Conservation (phyloP, 1,140 invertebrate genomes). For the Copidosoma floridanum region DNA sequence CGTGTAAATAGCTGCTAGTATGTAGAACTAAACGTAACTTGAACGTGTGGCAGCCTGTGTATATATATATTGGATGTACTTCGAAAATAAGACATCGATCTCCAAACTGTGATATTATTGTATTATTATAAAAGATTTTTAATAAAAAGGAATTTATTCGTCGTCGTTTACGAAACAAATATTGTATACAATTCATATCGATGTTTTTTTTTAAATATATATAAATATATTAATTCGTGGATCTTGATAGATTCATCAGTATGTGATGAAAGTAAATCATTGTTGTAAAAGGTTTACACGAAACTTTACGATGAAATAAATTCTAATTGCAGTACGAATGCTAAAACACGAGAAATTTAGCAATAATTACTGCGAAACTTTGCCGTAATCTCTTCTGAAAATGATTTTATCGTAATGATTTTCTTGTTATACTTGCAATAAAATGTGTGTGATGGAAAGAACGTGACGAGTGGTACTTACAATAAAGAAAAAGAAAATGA, state of each 20-base stretch:
- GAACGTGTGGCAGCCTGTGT: slow-evolving; percentile 35
- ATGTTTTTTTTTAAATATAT: slow-evolving; percentile 27
- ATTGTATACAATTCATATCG: slow-evolving; percentile 29
- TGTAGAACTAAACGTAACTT: too few relatives aligned
- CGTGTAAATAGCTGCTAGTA: slow-evolving; percentile 42
- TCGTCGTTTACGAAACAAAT: slow-evolving; percentile 33
- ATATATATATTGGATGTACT: slow-evolving; percentile 44
- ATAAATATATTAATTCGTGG: slow-evolving; percentile 24
- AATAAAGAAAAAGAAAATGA: too few relatives aligned
- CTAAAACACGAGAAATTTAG: too few relatives aligned
- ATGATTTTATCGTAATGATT: too few relatives aligned
- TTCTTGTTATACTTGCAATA: too few relatives aligned
- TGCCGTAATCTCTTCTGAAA: too few relatives aligned
- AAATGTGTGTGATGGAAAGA: too few relatives aligned
- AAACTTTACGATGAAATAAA: slow-evolving; percentile 19
- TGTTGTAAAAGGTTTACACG: slow-evolving; percentile 22
- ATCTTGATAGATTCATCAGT: slow-evolving; percentile 14
- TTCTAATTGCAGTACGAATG: too few relatives aligned
- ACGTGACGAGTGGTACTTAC: too few relatives aligned
- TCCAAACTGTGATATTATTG: slow-evolving; percentile 58
- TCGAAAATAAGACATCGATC: slow-evolving; percentile 48
- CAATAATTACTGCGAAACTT: too few relatives aligned
- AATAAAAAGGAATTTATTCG: slow-evolving; percentile 39
- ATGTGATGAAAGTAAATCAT: slow-evolving; percentile 23
- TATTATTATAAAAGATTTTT: slow-evolving; percentile 52